Base-by-base conservation (phyloP, 2,888 invertebrate genomes). In the Syrphus vitripennis region DNA sequence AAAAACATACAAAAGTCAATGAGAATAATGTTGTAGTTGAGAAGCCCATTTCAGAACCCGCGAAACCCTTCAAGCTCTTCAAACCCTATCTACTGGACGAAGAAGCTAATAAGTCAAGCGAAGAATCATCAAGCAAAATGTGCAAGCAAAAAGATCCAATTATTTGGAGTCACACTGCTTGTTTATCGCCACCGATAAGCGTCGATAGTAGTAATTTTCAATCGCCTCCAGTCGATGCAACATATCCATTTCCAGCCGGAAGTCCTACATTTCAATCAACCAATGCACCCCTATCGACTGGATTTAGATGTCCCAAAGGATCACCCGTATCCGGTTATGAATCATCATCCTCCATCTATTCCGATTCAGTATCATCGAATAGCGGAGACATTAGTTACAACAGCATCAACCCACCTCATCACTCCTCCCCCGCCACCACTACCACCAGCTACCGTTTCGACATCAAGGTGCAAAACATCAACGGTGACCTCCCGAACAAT, bases 61-160 rank as follows among this genome's bases (percentile, higher is more conserved):
- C 90, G 4, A 91, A 91, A 86, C 95, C 96, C 70, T 95, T 95
- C 89, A 96, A 96, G 90, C 92, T 96, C 48, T 96, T 96, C 92
- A 95, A 96, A 90, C 96, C 96, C 34, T 96, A 96, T 91, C 93
- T 96, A 67, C 93, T 95, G 87, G 96, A 95, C 89, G 94, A 95
- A 53, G 93, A 94, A 31, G 12, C 6, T 53, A 94, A 94, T 76
- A 93, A 93, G 19, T 88, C 89, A 10, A 67, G 80, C 53, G 57
- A 87, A 3, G 70, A 77, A 53, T 72, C 59, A 16, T 74, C 76
- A 10, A 83, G 55, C 55, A 87, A 86, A 53, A 83, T 86, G 70
- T 69, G 63, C 48, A 89, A 90, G 40, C 91, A 90, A 61, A 87
- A 89, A n/a, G 91, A 91, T 77, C 90, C 92, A 0, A 90, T 91